Percentiles rank a stretch among this genome's conserved stretches.
phyloP scores from a whole-genome alignment of 2,113 vertebrate genomes.

The Zapornia atra region DNA sequence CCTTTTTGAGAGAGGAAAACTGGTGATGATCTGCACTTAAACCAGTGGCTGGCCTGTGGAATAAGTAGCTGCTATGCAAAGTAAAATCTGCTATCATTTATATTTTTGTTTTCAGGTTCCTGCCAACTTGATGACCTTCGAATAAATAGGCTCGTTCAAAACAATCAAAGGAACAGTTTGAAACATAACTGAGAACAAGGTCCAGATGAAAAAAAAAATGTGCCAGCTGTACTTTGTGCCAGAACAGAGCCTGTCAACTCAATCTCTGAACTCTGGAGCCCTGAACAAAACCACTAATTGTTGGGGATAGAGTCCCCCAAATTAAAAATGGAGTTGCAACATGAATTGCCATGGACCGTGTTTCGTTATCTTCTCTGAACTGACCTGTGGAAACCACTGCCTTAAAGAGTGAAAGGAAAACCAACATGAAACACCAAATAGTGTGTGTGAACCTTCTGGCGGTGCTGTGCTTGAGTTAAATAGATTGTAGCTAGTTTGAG shows the following conservation, averaged over 20 bases:
- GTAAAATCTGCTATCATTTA: neutral
- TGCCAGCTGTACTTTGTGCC: constrained; percentile 79
- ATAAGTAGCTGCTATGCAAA: neutral
- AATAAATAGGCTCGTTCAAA: constrained; percentile 75
- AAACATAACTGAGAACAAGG: constrained; percentile 5
- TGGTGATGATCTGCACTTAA: neutral
- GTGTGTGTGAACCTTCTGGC: constrained; percentile 78
- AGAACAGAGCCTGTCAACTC: constrained; percentile 57
- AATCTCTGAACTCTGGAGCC: constrained; percentile 71
- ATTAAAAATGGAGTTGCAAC: constrained; percentile 62
- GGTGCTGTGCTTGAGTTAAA: constrained; percentile 79
- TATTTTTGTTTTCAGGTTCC: constrained; percentile 83
- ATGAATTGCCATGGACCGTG: constrained; percentile 77
- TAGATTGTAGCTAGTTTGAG: constrained; percentile 73
- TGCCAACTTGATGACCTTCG: constrained; percentile 98
- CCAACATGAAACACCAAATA: constrained; percentile 81
- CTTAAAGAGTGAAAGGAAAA: constrained; percentile 89
- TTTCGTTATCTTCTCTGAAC: constrained; percentile 75
- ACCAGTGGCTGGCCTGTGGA: neutral
- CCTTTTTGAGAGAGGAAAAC: neutral
- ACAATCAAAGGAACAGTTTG: constrained; percentile 22
- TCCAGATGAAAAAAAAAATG: constrained; percentile 39
- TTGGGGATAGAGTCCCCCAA: constrained; percentile 55
- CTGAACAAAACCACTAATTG: constrained; percentile 75
- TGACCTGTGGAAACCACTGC: constrained; percentile 91